phyloP scores from a whole-genome alignment of 2,797 vertebrate species.

The Delichon dasypus region DNA sequence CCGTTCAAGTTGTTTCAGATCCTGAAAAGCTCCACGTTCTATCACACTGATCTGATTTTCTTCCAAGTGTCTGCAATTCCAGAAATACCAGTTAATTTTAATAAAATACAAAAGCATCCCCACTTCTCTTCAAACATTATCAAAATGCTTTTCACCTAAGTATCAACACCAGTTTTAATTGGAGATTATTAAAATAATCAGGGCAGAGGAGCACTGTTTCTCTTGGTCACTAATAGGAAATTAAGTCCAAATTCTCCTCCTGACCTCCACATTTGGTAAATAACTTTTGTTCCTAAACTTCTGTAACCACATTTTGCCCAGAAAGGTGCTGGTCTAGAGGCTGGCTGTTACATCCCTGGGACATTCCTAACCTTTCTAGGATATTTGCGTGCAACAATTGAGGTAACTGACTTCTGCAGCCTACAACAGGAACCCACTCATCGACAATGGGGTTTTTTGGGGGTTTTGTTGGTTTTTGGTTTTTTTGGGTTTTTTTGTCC shows the following conservation, averaged over 20 bases:
- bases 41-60: slow-evolving; percentile 96
- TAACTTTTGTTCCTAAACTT: neutral
- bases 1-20: slow-evolving; percentile 95
- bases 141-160: neutral
- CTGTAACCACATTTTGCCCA: neutral
- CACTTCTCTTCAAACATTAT: neutral
- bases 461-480: no score
- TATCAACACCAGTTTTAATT: neutral
- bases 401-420: neutral
- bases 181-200: neutral
- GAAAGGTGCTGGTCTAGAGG: neutral
- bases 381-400: neutral
- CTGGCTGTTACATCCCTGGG: no score
- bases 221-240: neutral
- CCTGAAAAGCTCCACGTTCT: slow-evolving; percentile 96
- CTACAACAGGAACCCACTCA: neutral
- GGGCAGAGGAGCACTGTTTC: neutral
- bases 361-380: no score
- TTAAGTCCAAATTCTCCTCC: neutral
- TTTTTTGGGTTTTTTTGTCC: neutral
- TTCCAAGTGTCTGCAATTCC: slow-evolving; percentile 88
- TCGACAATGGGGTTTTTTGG: rapidly evolving
- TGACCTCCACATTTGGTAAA: neutral
- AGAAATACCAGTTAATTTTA: slow-evolving; percentile 43
- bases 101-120: neutral